Percentiles rank a stretch among this genome's conserved stretches.
These are phyloP conservation scores for Hystrix cristata DNA, from an alignment of 2,113 vertebrate species.

Conservation along the genomic window DNA sequence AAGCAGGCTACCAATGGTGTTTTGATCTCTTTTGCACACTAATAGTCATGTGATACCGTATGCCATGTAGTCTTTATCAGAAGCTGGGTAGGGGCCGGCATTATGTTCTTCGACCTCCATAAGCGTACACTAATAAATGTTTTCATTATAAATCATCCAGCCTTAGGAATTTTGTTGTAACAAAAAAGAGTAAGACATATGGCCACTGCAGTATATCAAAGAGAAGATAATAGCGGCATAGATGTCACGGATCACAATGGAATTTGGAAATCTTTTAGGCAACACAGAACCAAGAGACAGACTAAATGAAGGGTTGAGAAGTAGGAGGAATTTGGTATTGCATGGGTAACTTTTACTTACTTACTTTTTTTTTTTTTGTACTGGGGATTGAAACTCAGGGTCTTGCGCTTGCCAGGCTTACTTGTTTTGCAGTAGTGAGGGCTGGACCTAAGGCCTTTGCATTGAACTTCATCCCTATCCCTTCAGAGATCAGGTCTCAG, in stretches of 20 bases:
- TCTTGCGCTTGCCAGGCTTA: neutral
- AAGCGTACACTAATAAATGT: neutral
- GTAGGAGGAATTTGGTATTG: neutral
- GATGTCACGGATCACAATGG: neutral
- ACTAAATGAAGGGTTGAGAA: neutral
- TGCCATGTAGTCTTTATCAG: neutral
- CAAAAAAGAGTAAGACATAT: neutral
- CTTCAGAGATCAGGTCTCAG: neutral
- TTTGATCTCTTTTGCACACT: neutral
- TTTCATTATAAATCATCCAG: neutral
- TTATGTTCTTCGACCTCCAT: neutral
- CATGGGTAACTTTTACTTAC: neutral
- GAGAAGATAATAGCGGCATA: neutral
- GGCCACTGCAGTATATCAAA: neutral
- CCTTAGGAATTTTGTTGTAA: neutral
- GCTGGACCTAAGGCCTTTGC: neutral
- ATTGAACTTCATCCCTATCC: neutral
- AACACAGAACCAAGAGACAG: neutral
- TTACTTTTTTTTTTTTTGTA: neutral
- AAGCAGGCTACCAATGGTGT: neutral
- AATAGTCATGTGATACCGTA: neutral
- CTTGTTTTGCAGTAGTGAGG: neutral
- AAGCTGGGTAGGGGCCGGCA: neutral
- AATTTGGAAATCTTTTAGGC: neutral
- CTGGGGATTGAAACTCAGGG: no score